These are phyloP conservation scores for Ploceus nigricollis DNA, from an alignment of 2,113 vertebrate species.

Conservation along the genomic window DNA sequence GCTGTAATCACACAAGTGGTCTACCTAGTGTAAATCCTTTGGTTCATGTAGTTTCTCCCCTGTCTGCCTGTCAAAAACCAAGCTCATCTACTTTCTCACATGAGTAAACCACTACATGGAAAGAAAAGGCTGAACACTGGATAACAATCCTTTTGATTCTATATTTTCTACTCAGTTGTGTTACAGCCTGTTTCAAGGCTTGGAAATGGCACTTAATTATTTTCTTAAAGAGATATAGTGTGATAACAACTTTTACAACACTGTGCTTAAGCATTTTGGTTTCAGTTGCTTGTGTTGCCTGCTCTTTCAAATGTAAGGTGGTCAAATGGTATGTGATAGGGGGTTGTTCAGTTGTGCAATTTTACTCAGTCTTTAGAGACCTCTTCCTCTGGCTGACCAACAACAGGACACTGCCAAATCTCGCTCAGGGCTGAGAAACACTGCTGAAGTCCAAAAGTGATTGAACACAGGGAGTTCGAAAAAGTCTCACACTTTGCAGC, in stretches of 20 bases:
- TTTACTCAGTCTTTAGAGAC: background rate
- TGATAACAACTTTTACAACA: background rate
- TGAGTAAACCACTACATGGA: background rate
- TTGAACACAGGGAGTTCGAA: background rate
- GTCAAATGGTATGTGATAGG: background rate
- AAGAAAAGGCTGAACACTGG: background rate
- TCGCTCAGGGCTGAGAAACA: background rate
- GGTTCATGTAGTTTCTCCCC: background rate
- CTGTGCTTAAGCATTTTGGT: background rate
- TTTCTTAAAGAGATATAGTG: background rate
- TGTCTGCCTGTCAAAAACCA: background rate
- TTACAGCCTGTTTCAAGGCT: background rate
- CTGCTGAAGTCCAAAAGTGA: background rate
- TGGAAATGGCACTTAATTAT: background rate
- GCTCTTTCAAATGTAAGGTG: background rate
- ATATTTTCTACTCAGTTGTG: background rate
- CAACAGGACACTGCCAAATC: background rate
- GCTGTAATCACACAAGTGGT: background rate
- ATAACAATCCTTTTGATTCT: background rate
- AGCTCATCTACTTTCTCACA: background rate
- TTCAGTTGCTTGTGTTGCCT: background rate
- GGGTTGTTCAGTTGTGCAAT: background rate
- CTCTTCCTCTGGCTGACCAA: background rate
- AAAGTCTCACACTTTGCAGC: background rate
- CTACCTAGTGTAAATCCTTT: background rate